Conservation (phyloP, 2,888 invertebrate species). For the Hecatera dysodea region DNA sequence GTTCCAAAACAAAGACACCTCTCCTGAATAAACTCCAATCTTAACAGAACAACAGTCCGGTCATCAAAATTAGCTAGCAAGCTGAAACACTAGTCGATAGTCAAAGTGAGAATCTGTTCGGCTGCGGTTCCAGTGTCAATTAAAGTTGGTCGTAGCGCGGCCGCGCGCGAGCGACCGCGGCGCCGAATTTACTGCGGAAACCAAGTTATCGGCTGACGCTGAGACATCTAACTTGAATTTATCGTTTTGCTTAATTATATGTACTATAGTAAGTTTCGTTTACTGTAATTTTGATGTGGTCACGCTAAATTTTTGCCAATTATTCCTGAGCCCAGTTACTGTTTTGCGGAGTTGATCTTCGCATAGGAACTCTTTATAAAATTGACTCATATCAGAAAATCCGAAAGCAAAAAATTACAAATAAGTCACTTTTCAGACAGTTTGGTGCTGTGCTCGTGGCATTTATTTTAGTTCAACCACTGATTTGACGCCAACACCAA, state of each 20-base stretch:
- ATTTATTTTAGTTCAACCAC: too few relatives aligned
- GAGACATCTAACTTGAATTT: slow-evolving; percentile 35
- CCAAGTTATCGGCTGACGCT: slow-evolving; percentile 44
- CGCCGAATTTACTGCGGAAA: slow-evolving; percentile 51
- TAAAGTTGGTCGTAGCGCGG: slow-evolving; percentile 54
- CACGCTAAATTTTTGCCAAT: neutral
- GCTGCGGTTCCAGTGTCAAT: slow-evolving; percentile 63
- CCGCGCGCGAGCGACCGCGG: slow-evolving; percentile 10
- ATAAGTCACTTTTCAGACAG: too few relatives aligned
- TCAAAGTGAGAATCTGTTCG: slow-evolving; percentile 37
- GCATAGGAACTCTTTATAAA: too few relatives aligned
- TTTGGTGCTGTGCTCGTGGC: too few relatives aligned
- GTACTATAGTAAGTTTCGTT: slow-evolving; percentile 11
- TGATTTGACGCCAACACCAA: too few relatives aligned
- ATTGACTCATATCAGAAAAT: too few relatives aligned
- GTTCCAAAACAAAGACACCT: neutral
- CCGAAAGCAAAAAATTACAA: too few relatives aligned
- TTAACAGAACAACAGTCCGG: slow-evolving; percentile 35
- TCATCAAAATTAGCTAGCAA: slow-evolving; percentile 45
- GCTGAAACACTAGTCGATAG: slow-evolving; percentile 45
- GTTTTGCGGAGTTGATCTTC: too few relatives aligned
- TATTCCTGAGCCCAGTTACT: too few relatives aligned
- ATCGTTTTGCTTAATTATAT: slow-evolving; percentile 37
- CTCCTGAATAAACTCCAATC: slow-evolving; percentile 28
- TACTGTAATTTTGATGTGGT: neutral